Conservation (phyloP, 1,140 invertebrate species). For the Patella vulgata region DNA sequence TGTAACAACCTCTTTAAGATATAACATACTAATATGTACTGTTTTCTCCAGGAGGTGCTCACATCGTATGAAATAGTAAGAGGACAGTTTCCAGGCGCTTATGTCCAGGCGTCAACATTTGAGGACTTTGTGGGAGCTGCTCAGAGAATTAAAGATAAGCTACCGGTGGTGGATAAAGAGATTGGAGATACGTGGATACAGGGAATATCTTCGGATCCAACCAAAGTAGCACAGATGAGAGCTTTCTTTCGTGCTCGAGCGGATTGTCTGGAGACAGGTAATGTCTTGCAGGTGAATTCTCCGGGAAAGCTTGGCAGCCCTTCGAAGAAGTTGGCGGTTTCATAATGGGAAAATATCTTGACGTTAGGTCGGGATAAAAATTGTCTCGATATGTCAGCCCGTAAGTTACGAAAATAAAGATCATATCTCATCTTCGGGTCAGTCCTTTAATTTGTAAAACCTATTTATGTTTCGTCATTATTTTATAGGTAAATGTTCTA, state of each 20-base stretch:
- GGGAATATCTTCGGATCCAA: conserved; percentile 52
- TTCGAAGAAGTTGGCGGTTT: neutral
- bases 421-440: too few species aligned
- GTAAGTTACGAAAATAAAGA: too few species aligned
- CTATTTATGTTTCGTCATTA: too few species aligned
- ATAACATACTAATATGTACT: too few species aligned
- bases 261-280: conserved; percentile 36
- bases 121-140: conserved; percentile 41
- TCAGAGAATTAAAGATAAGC: conserved; percentile 25
- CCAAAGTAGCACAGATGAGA: conserved; percentile 46
- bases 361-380: neutral
- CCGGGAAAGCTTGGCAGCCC: neutral
- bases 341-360: neutral
- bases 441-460: too few species aligned
- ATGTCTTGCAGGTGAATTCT: neutral
- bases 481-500: conserved; percentile 35
- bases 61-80: conserved; percentile 43
- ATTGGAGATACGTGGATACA: conserved; percentile 59
- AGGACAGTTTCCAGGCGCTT: conserved; percentile 48
- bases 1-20: too few species aligned
- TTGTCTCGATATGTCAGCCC: too few species aligned
- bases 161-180: conserved; percentile 47
- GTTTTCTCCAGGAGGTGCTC: conserved; percentile 47
- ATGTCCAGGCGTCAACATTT: conserved; percentile 43
- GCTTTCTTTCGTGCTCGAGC: conserved; percentile 38